These are phyloP conservation scores for Puntigrus tetrazona DNA, from an alignment of 2,113 vertebrate genomes.

Conservation along the genomic window DNA sequence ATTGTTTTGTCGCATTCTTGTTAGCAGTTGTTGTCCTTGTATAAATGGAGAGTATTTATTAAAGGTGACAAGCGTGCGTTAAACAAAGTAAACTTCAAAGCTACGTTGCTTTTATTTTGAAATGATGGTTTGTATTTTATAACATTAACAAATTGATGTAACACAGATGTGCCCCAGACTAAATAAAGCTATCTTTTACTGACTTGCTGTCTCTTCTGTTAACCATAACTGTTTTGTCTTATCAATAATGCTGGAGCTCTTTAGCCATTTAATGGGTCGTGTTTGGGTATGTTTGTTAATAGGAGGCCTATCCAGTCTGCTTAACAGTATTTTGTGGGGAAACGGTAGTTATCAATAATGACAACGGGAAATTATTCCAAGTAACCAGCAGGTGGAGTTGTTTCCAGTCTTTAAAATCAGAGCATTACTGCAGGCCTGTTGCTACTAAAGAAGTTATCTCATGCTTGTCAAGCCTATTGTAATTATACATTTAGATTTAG, in stretches of 20 bases:
- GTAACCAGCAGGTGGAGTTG: constrained; percentile 4
- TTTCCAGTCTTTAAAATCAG: background rate
- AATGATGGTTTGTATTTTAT: constrained; percentile 77
- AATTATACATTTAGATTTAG: background rate
- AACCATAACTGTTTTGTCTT: background rate
- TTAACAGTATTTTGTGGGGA: constrained; percentile 6
- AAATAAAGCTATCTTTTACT: constrained; percentile 77
- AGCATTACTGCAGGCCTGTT: background rate
- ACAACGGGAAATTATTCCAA: background rate
- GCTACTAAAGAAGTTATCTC: background rate
- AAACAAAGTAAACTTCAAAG: constrained; percentile 66
- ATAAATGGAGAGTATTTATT: constrained; percentile 78
- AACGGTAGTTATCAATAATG: background rate
- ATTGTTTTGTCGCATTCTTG: constrained; percentile 54
- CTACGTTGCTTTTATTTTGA: constrained; percentile 78
- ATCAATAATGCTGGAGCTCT: background rate
- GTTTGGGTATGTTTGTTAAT: background rate
- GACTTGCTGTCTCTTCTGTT: constrained; percentile 40
- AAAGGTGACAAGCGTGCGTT: constrained; percentile 69
- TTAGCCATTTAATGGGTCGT: background rate
- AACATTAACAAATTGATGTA: constrained; percentile 71
- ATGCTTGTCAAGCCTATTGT: background rate
- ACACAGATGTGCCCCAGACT: constrained; percentile 69
- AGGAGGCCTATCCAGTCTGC: background rate
- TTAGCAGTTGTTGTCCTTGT: constrained; percentile 66